Conservation (phyloP, 2,797 vertebrate species). For the Semotilus atromaculatus region DNA sequence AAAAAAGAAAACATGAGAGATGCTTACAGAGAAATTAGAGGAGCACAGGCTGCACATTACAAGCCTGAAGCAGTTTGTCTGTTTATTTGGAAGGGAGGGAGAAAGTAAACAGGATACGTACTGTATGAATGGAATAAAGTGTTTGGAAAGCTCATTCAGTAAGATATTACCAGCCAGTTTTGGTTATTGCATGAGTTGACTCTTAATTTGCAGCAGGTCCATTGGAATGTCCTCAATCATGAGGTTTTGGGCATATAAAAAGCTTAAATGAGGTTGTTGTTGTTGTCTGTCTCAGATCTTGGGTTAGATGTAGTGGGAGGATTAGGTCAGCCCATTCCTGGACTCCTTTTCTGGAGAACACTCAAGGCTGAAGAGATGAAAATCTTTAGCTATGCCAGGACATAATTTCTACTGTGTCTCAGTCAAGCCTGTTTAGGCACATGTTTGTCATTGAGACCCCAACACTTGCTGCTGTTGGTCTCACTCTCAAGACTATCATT, state of each 20-base stretch:
- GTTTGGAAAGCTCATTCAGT: slow-evolving; percentile 13
- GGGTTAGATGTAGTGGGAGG: slow-evolving; percentile 42
- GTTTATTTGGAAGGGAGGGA: slow-evolving; percentile 61
- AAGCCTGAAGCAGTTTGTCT: slow-evolving; percentile 64
- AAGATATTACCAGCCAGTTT: slow-evolving; percentile 44
- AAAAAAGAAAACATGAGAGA: slow-evolving; percentile 4
- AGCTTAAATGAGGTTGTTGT: slow-evolving; percentile 59
- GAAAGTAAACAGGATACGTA: slow-evolving; percentile 33
- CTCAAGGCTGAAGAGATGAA: slow-evolving; percentile 52
- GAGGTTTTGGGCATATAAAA: slow-evolving; percentile 67
- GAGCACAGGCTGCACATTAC: slow-evolving; percentile 22
- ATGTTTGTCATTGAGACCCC: slow-evolving; percentile 61
- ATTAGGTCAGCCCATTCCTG: slow-evolving; percentile 58
- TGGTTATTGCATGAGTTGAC: slow-evolving; percentile 64
- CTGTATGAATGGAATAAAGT: slow-evolving; percentile 27
- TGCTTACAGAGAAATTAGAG: slow-evolving; percentile 43
- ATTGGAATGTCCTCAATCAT: slow-evolving; percentile 59
- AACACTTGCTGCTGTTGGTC: slow-evolving; percentile 65
- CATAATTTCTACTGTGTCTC: slow-evolving; percentile 62
- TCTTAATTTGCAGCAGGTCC: slow-evolving; percentile 44
- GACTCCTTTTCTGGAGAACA: slow-evolving; percentile 50
- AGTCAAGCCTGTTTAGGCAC: slow-evolving; percentile 66
- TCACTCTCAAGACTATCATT: slow-evolving; percentile 44
- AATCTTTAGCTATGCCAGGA: slow-evolving; percentile 57
- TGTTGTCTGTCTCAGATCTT: slow-evolving; percentile 58